Base-by-base conservation (phyloP, 2,888 invertebrate genomes). In the Abrostola tripartita region DNA sequence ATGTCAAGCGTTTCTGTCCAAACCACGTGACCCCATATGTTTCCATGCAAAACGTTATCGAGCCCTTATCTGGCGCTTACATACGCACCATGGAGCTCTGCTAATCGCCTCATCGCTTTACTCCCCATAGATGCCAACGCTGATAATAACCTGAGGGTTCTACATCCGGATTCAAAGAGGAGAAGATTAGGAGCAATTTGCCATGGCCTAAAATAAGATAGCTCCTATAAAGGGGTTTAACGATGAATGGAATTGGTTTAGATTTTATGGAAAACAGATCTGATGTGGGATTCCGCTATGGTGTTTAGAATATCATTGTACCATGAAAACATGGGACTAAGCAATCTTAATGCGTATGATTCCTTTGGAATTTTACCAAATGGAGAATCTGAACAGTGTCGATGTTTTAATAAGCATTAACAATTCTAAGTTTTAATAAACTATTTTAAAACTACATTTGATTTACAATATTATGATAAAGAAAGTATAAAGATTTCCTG, bases 151-250 rank as follows among this genome's bases (percentile, higher is more conserved):
- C 79, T 85, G 82, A 86, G 87, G 90, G 89, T 86, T 89, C 90
- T 89, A 87, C 89, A 87, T 88, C 83, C 85, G 88, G 86, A 86
- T 86, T 81, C 81, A 84, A 69, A 86, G 89, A 88, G 86, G 78
- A 83, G 79, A 82, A 88, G 90, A 92, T 92, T 91, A 88, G 82
- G 79, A 84, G 83, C 89, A 93, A 92, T 92, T 92, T 90, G 91
- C 89, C 89, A 88, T 88, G 83, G 66, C 68, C 76, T 72, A 84
- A 90, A 90, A 88, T 85, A 87, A 87, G 88, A 88, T 89, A 82
- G 76, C 77, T 72, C 64, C 68, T 76, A 76, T 75, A 78, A 79
- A 73, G 74, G 82, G 82, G 81, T 79, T 78, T 68, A 71, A 65
- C 68, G 60, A 59, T 71, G 64, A 81, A 79, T 71, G 62, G 68